Conservation (phyloP, 2,888 invertebrate genomes). For the Acanthococcus lagerstroemiae region DNA sequence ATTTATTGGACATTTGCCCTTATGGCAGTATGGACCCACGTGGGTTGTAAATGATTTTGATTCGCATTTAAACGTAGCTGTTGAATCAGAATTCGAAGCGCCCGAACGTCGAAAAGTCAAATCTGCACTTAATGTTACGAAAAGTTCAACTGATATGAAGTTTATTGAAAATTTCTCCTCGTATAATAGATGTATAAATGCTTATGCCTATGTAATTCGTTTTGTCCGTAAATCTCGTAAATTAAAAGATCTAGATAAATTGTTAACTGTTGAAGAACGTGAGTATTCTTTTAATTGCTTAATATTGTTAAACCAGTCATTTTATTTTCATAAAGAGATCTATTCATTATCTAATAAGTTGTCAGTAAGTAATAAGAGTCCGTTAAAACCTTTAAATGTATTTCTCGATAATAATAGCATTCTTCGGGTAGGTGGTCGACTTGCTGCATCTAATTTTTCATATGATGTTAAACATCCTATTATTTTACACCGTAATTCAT, state of each 20-base stretch:
- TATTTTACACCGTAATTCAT: not conserved
- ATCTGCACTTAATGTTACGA: not conserved
- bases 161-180: not conserved
- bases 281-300: not conserved
- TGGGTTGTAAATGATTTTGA: not conserved
- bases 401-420: not conserved
- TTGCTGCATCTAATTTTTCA: not conserved
- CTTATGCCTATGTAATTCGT: not conserved
- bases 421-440: not conserved
- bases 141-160: not conserved
- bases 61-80: not conserved
- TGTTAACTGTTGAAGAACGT: not conserved
- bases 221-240: not conserved
- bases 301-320: not conserved
- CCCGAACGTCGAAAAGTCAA: not conserved
- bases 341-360: not conserved
- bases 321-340: not conserved
- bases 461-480: conserved; percentile 6
- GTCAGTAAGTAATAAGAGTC: not conserved
- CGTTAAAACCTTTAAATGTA: not conserved
- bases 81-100: not conserved
- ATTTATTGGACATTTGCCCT: not conserved
- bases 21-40: not conserved
- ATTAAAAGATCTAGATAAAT: not conserved
- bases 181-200: not conserved